Evolutionary conservation across 2,113 vertebrate genomes (phyloP), one percentile per base, ranked within the genome.

Genomic region (Scartelaos histophorus): DNA sequence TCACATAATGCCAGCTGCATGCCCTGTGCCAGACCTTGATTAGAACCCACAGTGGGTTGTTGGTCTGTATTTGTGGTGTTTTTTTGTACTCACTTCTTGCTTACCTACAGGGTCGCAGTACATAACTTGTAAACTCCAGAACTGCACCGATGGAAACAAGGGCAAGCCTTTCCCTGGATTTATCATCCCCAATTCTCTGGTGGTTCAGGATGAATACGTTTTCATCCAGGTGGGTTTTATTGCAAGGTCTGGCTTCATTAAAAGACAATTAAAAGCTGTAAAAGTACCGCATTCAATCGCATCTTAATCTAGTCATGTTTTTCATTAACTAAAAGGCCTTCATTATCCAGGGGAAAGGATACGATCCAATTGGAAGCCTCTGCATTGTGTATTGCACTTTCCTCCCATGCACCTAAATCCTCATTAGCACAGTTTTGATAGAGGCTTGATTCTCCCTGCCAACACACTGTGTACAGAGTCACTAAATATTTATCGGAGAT

Each of bases 161-260:
- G 93, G 91, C 85, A 97, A 94, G 73, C 95, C 95, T 58, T 98
- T 98, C 82, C 95, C 95, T 7, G 96, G 96, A 85, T 95, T 94
- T 89, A 97, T 98, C 83, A 94, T 96, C 89, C 94, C 95, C 5
- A 94, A 98, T 78, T 96, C 96, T 82, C 85, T 97, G 87, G 96
- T 98, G 60, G 96, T 98, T 82, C 96, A 98, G 89, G 96, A 97
- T 85, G 95, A 97, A 86, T 98, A 98, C 51, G 95, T 96, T 84
- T 98, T 98, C 90, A 96, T 97, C 85, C 96, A 98, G 96, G 96
- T 98, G 90, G 85, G 93, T 86, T 87, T 92, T 80, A 87, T 80
- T 71, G 62, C 83, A 51, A 81, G 79, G 81, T 87, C 82, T 83
- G 81, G 84, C 84, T 86, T 89, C 87, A 90, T 90, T 89, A 90